Evolutionary conservation across 2,888 invertebrate species (phyloP), one percentile per base, ranked within the genome.

Genomic region (Plutella xylostella): DNA sequence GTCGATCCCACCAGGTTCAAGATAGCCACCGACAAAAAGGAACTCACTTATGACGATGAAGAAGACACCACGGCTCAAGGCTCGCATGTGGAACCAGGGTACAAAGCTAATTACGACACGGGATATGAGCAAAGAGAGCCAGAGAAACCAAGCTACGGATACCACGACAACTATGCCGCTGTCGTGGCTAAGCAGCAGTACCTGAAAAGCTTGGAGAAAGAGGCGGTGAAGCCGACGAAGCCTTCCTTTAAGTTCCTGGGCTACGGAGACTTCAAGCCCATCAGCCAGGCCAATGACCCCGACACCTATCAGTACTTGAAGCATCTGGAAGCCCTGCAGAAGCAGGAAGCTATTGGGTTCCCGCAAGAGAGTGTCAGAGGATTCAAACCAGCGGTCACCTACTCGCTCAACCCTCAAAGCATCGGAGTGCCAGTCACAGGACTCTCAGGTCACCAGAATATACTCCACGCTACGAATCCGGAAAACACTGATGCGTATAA

Each of bases 221-320:
- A 37, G 2, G 14, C n/a, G 17, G 19, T 22, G 4, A 62, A 65
- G 49, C 60, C 68, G 1, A 55, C 61, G 0, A 65, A 61, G 9
- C 57, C 62, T 0, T 34, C 61, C 9, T 49, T 65, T 37, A 64
- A 75, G 40, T 77, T 77, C 45, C 57, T 78, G 2, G 68, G 69
- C 14, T 67, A 71, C 38, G 57, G 61, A 6, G 65, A 72, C 15
- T 68, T 64, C 46, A 73, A 75, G 15, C 72, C 78, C 0, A 76
- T 77, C 43, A 76, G 67, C 28, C 61, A 72, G 45, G 54, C 51
- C 5, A 73, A 38, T 14, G 76, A 79, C 19, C 76, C 77, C n/a
- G 72, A 75, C 19, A 74, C 72, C 0, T 79, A 78, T 46, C 70
- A 64, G 35, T 78, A 78, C 48, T 59, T 76, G 4, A 76, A 78